Percentiles rank a stretch among this genome's conserved stretches.
These are phyloP conservation scores for Formica aserva DNA, from an alignment of 2,888 invertebrate genomes.

Conservation along the genomic window DNA sequence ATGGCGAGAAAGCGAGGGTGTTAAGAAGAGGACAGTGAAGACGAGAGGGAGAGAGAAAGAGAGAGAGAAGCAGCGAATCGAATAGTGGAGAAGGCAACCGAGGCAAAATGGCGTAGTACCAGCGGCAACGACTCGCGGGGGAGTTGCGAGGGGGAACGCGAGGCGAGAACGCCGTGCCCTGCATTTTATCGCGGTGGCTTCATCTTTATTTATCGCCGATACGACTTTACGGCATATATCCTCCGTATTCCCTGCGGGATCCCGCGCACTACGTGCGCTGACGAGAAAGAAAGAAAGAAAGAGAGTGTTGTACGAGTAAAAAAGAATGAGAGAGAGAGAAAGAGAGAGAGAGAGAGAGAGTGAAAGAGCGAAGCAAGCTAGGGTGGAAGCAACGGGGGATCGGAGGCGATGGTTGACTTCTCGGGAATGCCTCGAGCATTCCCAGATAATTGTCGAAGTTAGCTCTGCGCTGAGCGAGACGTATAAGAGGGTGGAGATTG, in stretches of 20 bases:
- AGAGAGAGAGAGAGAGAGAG: background rate
- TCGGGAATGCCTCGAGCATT: constrained; percentile 52
- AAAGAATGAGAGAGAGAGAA: background rate
- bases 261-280: constrained; percentile 41
- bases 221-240: constrained; percentile 74
- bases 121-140: constrained; percentile 29
- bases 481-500: constrained; percentile 30
- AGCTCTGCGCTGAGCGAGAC: background rate
- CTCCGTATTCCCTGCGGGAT: constrained; percentile 61
- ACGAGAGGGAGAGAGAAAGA: background rate
- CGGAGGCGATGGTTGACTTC: constrained; percentile 27
- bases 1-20: constrained; percentile 30
- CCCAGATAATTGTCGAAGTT: constrained; percentile 53
- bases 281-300: constrained; percentile 6
- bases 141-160: constrained; percentile 50
- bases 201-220: constrained; percentile 82
- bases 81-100: constrained; percentile 35
- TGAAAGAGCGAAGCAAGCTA: too few relatives aligned
- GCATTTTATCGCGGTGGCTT: constrained; percentile 80
- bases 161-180: constrained; percentile 76
- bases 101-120: constrained; percentile 60
- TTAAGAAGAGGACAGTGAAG: constrained; percentile 15
- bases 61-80: constrained; percentile 12
- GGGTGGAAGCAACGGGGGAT: background rate
- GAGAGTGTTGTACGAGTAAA: background rate